Conservation (phyloP, 2,888 invertebrate genomes). For the Pristionchus mayeri region DNA sequence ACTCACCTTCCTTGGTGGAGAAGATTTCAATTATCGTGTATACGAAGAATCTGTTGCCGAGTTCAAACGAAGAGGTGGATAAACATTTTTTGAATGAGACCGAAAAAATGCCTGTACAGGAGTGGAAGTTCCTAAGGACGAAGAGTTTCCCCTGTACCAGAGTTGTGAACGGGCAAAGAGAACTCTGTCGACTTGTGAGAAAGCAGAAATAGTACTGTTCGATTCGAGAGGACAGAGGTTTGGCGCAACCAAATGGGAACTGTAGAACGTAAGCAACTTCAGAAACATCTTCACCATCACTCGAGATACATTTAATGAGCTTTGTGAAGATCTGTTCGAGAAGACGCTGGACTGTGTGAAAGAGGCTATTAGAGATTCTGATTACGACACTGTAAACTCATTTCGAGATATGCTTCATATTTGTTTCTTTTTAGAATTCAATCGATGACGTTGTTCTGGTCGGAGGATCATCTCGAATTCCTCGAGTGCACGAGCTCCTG, state of each 20-base stretch:
- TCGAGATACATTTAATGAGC: background rate
- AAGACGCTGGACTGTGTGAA: conserved; percentile 5
- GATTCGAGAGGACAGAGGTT: background rate
- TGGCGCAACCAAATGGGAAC: too few species aligned
- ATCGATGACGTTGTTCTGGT: conserved; percentile 32
- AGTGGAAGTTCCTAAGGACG: background rate
- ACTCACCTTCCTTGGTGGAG: conserved; percentile 45
- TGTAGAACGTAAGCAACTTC: background rate
- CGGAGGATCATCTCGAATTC: conserved; percentile 36
- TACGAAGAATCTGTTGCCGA: conserved; percentile 6
- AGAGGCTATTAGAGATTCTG: background rate
- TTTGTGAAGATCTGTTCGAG: conserved; percentile 37
- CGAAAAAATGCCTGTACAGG: background rate
- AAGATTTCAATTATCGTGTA: conserved; percentile 45
- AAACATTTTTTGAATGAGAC: background rate
- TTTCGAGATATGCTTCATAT: too few species aligned
- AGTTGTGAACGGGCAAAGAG: conserved; percentile 27
- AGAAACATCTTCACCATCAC: background rate
- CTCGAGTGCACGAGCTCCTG: background rate
- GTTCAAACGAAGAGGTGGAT: background rate
- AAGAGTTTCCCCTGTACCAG: background rate
- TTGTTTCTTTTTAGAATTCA: background rate
- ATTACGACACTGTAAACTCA: too few species aligned
- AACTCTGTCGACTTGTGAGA: background rate
- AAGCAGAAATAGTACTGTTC: background rate